Evolutionary conservation across 2,888 invertebrate species (phyloP), one percentile per base, ranked within the genome.

Genomic region (Poecilobothrus nobilitatus): DNA sequence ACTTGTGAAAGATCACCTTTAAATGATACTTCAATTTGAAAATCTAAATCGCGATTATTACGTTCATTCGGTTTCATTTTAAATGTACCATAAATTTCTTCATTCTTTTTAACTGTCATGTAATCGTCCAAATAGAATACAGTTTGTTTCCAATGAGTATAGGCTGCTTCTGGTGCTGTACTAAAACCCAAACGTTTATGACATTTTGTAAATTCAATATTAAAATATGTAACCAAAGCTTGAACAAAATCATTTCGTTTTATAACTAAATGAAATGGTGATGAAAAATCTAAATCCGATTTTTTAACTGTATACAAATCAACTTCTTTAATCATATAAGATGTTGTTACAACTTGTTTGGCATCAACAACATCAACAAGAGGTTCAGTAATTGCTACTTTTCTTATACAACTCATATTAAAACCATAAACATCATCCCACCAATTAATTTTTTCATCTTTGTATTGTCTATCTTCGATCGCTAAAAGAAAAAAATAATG

Each of bases 361-460:
- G 96, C 94, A 81, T 99, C 98, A 1, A 99, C 99, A 18, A 97
- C 95, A 82, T 99, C 99, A 0, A 99, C 99, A 2, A 99, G 86
- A 0, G 99, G 99, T 83, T 99, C 99, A 61, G 94, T 93, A 74
- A 99, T 96, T 21, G 99, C 99, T 71, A 98, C 95, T 83, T 97
- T 94, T 68, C 97, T 87, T 79, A 99, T 98, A 75, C 95, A 95
- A 75, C 95, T 95, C 99, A 99, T 99, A 82, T 99, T 95, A 79
- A 99, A 99, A 67, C 99, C 99, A 78, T 99, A 99, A 2, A 99
- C 99, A 83, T 95, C 95, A 78, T 98, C 97, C 99, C 99, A 99
- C 97, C 98, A 99, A 84, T 99, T 97, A 75, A 99, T 99, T 84
- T 99, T 99, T 83, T 99, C 98, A 78, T 99, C 98, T 83, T 99